Base-by-base conservation (phyloP, 2,797 vertebrate genomes). In the Chaunax sp. region DNA sequence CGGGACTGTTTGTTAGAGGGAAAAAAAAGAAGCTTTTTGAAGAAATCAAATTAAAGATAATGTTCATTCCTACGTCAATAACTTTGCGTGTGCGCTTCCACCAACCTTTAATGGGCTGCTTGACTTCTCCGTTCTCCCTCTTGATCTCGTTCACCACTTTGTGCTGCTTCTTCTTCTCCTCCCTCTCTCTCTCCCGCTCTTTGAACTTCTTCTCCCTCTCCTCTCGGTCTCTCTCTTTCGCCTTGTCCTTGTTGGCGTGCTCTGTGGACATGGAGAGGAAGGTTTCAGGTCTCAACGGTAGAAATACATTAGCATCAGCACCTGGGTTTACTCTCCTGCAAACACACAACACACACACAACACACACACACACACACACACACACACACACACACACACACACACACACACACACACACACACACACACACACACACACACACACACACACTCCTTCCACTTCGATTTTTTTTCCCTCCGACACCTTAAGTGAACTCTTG, bases 51-150 rank as follows among this genome's bases (percentile, higher is more conserved):
- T 8, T 25, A 22, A 37, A 41, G 16, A 8, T 23, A n/a, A n/a
- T n/a, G n/a, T 65, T 4, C 19, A 11, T 38, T 37, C 14, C 2
- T 7, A 6, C 64, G 47, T 25, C 33, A 67, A 18, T 72, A 50
- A 55, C 18, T 69, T 40, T 55, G 57, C 38, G 46, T 6, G 22
- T 35, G 16, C 25, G 45, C 57, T 61, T 52, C 61, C 60, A 94
- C 93, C 54, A 84, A 97, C 98, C 96, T 97, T 97, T 98, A 83
- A 96, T 93, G 23, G 95, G 92, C 83, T 95, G 91, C 83, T 95
- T 96, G 81, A 98, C 92, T 81, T 97, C 96, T 75, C 98, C 98
- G 26, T 99, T 99, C 89, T 99, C 97, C 87, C 96, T 95, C 93
- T 98, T 98, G 81, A 97, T 94, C 90, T 98, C 96, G 74, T 94